Base-by-base conservation (phyloP, 2,113 vertebrate species). In the Dryoscopus gambensis region DNA sequence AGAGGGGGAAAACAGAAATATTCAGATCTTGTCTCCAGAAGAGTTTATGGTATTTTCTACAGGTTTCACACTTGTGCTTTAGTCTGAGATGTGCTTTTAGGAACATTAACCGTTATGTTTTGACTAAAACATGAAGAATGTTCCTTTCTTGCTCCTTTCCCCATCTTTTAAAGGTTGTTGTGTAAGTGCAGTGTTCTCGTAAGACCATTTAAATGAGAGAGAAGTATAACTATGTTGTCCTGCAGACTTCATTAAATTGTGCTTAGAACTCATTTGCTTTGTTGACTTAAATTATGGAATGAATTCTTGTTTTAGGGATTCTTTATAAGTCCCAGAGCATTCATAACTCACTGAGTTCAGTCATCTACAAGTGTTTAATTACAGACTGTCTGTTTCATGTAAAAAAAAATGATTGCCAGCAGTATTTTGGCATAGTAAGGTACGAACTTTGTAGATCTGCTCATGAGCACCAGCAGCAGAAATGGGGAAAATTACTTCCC, bases 371-470 rank as follows among this genome's bases (percentile, higher is more conserved):
- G 87, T 69, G 40, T 91, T 97, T 97, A 96, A 97, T 95, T 97
- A 92, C 63, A 97, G 85, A 93, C 49, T 96, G 84, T 94, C 92
- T 96, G 89, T 84, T 97, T 97, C 96, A 93, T 95, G 90, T 93
- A 84, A 96, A 93, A 85, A 93, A 85, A 95, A 70, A 46, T 39
- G 42, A 87, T 90, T 98, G 93, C 96, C 96, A 98, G 76, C 77
- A 95, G 81, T 79, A 67, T 96, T 94, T 96, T 97, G 90, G 90
- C 91, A 95, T 76, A 81, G 44, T 92, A 89, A 94, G 84, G 62
- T 91, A 91, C 83, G 55, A 92, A 88, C 65, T 96, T 92, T 78
- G 57, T 94, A 83, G 89, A 87, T 86, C 52, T 94, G 40, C 20
- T 97, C 31, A 85, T 94, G 33, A 78, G 81, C 14, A 7, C 70